phyloP scores from a whole-genome alignment of 2,888 invertebrate genomes.

The Euplexia lucipara region DNA sequence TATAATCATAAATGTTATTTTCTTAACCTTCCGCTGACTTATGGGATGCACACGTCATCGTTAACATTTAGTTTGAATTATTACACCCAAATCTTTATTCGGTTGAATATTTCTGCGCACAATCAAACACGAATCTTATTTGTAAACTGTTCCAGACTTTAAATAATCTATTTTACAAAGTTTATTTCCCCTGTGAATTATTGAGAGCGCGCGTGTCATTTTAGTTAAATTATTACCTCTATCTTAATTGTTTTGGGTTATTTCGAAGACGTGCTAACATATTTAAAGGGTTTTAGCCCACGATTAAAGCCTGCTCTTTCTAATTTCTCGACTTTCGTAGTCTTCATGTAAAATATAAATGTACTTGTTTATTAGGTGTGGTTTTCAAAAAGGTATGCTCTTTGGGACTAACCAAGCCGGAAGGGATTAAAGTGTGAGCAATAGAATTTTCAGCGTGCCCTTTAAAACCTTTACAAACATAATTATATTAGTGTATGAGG shows the following conservation, averaged over 20 bases:
- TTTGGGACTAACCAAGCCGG: slow-evolving; percentile 60
- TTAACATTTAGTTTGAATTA: slow-evolving; percentile 47
- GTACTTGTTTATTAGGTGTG: slow-evolving; percentile 62
- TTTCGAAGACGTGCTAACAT: slow-evolving; percentile 29
- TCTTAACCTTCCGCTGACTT: slow-evolving; percentile 36
- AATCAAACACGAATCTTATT: slow-evolving; percentile 21
- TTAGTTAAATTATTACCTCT: slow-evolving; percentile 46
- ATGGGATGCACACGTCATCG: slow-evolving; percentile 31
- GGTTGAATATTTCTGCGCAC: neutral
- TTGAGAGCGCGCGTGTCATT: slow-evolving; percentile 52
- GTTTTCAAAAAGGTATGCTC: slow-evolving; percentile 65
- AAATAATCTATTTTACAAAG: slow-evolving; percentile 13
- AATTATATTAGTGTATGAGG: slow-evolving; percentile 31
- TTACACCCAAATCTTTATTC: slow-evolving; percentile 6
- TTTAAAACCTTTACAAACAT: slow-evolving; percentile 50
- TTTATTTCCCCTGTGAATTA: slow-evolving; percentile 29
- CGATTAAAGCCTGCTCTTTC: slow-evolving; percentile 55
- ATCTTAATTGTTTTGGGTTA: slow-evolving; percentile 46
- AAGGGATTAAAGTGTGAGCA: slow-evolving; percentile 63
- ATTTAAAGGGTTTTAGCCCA: slow-evolving; percentile 45
- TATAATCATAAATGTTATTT: slow-evolving; percentile 24
- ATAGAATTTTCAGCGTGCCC: slow-evolving; percentile 55
- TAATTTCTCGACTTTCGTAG: slow-evolving; percentile 57
- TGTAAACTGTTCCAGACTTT: slow-evolving; percentile 8
- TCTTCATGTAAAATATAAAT: slow-evolving; percentile 60